Conservation (phyloP, 2,888 invertebrate genomes). For the Temnothorax rugatulus region DNA sequence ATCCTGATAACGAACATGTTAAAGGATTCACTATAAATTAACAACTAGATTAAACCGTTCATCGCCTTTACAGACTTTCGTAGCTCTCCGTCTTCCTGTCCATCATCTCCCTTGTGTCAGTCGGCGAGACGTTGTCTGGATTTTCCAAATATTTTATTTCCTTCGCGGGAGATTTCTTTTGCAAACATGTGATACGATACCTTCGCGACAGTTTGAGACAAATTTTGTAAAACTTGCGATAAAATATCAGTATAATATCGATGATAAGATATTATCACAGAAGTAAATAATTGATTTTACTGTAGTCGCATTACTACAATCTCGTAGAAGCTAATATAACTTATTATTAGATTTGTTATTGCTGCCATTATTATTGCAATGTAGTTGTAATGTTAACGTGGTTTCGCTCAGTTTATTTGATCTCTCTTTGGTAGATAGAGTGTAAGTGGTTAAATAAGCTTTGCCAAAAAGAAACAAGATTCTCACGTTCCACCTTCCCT, state of each 20-base stretch:
- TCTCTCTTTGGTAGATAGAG: conserved; percentile 6
- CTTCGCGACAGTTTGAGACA: background rate
- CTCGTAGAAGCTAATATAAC: background rate
- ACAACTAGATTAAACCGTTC: conserved; percentile 78
- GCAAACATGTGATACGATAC: background rate
- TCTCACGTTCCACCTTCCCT: conserved; percentile 27
- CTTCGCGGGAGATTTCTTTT: background rate
- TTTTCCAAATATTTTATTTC: conserved; percentile 23
- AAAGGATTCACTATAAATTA: conserved; percentile 77
- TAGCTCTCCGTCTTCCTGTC: conserved; percentile 1
- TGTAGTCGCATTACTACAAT: background rate
- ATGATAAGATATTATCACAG: background rate
- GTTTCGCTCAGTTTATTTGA: background rate
- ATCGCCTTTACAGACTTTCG: conserved; percentile 43
- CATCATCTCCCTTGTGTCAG: background rate
- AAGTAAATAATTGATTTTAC: background rate
- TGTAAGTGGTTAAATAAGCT: conserved; percentile 19
- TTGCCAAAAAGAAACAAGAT: conserved; percentile 17
- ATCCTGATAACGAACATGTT: conserved; percentile 72
- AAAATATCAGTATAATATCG: background rate
- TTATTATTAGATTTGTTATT: background rate
- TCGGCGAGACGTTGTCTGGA: conserved; percentile 18
- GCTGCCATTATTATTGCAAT: background rate
- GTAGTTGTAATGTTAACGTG: background rate
- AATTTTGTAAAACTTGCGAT: background rate